Evolutionary conservation across 1,140 invertebrate genomes (phyloP).

Genomic region (Babylonia areolata): DNA sequence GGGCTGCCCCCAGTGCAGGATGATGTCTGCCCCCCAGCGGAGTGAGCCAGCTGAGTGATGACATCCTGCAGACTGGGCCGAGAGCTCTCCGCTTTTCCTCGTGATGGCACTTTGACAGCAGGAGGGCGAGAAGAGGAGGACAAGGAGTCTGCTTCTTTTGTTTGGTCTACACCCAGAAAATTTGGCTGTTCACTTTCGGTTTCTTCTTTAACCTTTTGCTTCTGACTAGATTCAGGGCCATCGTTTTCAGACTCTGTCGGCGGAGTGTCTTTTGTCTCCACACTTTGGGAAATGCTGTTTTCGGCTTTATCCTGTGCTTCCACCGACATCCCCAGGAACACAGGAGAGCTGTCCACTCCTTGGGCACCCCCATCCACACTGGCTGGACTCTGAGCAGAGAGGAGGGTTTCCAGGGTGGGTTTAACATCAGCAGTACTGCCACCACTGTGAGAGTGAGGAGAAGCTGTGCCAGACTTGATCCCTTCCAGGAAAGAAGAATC

Average conservation of each 20-base stretch:
- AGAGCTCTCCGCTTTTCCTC: constrained; percentile 39
- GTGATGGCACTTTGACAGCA: constrained; percentile 20
- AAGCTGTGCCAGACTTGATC: constrained; percentile 24
- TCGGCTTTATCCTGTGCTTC: background rate
- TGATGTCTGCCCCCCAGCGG: background rate
- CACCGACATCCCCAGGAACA: background rate
- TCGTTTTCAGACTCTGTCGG: background rate
- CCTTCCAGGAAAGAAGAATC: constrained; percentile 9
- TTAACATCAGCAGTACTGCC: constrained; percentile 15
- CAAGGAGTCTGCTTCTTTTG: background rate
- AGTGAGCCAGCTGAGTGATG: constrained; percentile 38
- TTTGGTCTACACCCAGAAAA: constrained; percentile 26
- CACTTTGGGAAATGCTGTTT: background rate
- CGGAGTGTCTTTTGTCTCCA: background rate
- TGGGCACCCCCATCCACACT: background rate
- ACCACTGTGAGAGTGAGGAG: constrained; percentile 15
- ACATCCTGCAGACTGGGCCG: constrained; percentile 42
- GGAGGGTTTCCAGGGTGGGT: constrained; percentile 7
- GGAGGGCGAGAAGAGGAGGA: background rate
- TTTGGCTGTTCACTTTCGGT: background rate
- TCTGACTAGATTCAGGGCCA: constrained; percentile 9
- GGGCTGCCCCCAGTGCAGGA: background rate
- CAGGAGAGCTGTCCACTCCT: background rate
- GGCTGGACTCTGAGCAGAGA: constrained; percentile 16
- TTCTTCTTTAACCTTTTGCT: constrained; percentile 23